phyloP scores from a whole-genome alignment of 2,888 invertebrate species.

The Panorpa germanica region DNA sequence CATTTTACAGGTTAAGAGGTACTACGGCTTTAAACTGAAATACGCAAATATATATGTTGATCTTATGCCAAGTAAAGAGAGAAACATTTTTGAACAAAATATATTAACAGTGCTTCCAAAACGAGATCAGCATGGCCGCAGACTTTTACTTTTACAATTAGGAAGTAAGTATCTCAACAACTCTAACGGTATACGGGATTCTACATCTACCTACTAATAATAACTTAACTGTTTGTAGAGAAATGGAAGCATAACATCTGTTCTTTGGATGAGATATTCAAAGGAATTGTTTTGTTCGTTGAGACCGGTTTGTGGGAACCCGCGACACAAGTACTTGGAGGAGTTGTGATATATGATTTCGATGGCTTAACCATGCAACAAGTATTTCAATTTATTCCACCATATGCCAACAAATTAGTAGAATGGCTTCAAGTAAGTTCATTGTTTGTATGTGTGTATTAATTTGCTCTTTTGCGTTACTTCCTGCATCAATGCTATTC shows the following conservation, averaged over 20 bases:
- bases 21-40: conserved; percentile 65
- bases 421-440: conserved; percentile 54
- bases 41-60: conserved; percentile 53
- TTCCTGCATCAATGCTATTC: too few species aligned
- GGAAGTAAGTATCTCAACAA: conserved; percentile 42
- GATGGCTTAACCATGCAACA: conserved; percentile 64
- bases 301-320: conserved; percentile 73
- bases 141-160: conserved; percentile 57
- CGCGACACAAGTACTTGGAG: conserved; percentile 48
- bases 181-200: background rate
- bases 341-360: conserved; percentile 70
- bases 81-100: conserved; percentile 60
- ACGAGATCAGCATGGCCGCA: conserved; percentile 59
- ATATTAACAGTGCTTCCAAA: conserved; percentile 60
- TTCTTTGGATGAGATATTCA: conserved; percentile 60
- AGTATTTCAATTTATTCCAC: conserved; percentile 71
- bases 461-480: too few species aligned
- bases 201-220: background rate
- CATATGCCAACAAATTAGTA: conserved; percentile 67
- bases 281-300: conserved; percentile 60
- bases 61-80: conserved; percentile 50
- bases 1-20: conserved; percentile 46
- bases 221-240: conserved; percentile 26
- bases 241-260: conserved; percentile 73
- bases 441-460: too few species aligned